phyloP scores from a whole-genome alignment of 1,140 invertebrate genomes.

The Cataglyphis hispanica region DNA sequence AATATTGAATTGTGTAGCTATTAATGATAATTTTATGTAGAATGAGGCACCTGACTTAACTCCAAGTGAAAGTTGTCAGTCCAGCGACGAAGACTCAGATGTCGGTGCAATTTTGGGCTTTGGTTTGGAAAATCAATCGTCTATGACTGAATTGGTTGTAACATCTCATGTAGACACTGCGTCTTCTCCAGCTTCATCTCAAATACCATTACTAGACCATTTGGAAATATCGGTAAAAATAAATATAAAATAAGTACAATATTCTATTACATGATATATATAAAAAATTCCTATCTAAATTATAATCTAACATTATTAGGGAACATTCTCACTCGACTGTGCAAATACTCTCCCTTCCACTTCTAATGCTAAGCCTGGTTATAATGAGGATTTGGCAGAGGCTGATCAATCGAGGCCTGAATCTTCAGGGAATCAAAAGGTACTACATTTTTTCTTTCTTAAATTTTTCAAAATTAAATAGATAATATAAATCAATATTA shows the following conservation, averaged over 20 bases:
- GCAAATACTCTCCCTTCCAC: slow-evolving; percentile 52
- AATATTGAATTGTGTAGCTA: not conserved
- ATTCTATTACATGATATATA: not conserved
- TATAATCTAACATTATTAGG: slow-evolving; percentile 48
- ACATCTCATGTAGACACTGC: slow-evolving; percentile 68
- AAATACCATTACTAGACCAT: slow-evolving; percentile 71
- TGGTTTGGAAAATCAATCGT: slow-evolving; percentile 71
- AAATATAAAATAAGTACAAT: not conserved
- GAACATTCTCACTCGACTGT: slow-evolving; percentile 58
- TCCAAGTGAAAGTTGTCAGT: slow-evolving; percentile 81
- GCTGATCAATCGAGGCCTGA: slow-evolving; percentile 85
- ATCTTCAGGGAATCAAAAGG: slow-evolving; percentile 78
- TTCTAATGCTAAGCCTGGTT: slow-evolving; percentile 72
- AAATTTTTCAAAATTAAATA: not conserved
- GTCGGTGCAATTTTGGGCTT: slow-evolving; percentile 69
- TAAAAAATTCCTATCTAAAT: not conserved
- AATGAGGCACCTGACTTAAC: slow-evolving; percentile 80
- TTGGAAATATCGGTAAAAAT: slow-evolving; percentile 75
- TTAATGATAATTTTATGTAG: slow-evolving; percentile 61
- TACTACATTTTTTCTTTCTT: slow-evolving; percentile 42
- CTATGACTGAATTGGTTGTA: slow-evolving; percentile 70
- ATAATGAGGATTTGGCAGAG: slow-evolving; percentile 86
- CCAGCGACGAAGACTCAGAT: slow-evolving; percentile 83
- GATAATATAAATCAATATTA: not conserved
- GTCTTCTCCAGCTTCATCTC: slow-evolving; percentile 67